Conservation (phyloP, 2,888 invertebrate genomes). For the Pristionchus mayeri region DNA sequence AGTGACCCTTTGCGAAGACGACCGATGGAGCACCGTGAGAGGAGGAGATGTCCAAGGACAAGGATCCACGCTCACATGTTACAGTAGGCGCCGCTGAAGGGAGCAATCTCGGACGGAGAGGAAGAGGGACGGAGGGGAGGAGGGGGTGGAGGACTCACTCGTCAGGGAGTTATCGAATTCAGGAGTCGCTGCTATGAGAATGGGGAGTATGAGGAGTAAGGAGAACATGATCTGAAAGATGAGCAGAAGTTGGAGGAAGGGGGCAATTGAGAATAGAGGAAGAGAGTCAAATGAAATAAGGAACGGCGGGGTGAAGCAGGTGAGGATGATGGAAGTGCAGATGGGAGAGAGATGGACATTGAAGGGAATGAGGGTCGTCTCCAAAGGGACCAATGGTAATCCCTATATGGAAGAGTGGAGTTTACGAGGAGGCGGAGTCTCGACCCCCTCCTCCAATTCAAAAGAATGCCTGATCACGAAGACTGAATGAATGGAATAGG, state of each 20-base stretch:
- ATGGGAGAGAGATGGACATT: constrained; percentile 5
- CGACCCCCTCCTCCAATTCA: constrained; percentile 7
- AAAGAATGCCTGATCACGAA: constrained; percentile 40
- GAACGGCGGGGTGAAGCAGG: background rate
- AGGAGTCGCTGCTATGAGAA: background rate
- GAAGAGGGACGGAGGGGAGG: background rate
- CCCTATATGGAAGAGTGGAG: constrained; percentile 35
- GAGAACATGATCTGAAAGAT: background rate
- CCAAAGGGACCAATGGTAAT: constrained; percentile 19
- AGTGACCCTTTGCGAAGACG: constrained; percentile 73
- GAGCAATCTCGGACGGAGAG: background rate
- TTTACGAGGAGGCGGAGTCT: background rate
- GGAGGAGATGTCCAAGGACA: constrained; percentile 65
- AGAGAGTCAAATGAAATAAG: constrained; percentile 1
- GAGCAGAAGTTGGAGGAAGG: background rate
- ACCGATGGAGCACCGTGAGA: constrained; percentile 65
- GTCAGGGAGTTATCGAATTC: constrained; percentile 44
- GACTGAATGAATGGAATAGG: constrained; percentile 40
- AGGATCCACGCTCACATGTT: constrained; percentile 63
- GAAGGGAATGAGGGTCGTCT: background rate
- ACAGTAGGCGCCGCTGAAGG: constrained; percentile 68
- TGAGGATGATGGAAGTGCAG: constrained; percentile 8
- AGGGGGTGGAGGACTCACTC: background rate
- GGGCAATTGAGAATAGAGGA: background rate
- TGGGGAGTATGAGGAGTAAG: background rate